Conservation (phyloP, 2,113 vertebrate species). For the Lagopus muta region DNA sequence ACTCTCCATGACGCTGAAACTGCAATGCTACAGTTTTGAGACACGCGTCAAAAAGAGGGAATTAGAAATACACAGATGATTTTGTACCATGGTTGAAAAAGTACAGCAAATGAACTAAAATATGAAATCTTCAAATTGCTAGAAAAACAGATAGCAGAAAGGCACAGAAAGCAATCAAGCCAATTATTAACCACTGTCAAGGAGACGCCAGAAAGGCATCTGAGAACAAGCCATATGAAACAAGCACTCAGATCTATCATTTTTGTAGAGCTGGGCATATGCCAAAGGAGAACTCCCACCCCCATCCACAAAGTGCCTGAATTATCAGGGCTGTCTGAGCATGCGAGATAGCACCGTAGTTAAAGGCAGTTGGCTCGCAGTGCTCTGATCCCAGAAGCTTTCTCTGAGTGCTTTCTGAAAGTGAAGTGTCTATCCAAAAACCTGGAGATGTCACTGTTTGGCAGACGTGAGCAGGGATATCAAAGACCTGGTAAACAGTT, state of each 20-base stretch:
- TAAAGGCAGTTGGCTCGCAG: constrained; percentile 7
- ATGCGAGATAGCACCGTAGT: not conserved
- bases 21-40: not conserved
- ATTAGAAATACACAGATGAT: constrained; percentile 1
- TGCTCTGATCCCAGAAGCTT: not conserved
- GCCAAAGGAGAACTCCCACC: constrained; percentile 53
- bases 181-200: constrained; percentile 48
- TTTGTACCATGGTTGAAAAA: constrained; percentile 3
- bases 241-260: constrained; percentile 16
- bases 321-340: constrained; percentile 13
- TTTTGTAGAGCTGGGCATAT: constrained; percentile 28
- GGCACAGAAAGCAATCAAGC: constrained; percentile 26
- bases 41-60: not conserved
- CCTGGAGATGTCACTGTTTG: constrained; percentile 35
- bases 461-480: constrained; percentile 1
- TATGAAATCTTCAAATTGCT: not conserved
- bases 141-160: not conserved
- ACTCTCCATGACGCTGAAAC: not conserved
- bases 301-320: not conserved
- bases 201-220: not conserved
- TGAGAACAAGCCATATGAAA: constrained; percentile 39
- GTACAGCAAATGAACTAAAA: constrained; percentile 28
- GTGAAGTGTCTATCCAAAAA: constrained; percentile 6
- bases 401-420: not conserved
- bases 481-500: constrained; percentile 18